Evolutionary conservation across 2,113 vertebrate genomes (phyloP).

Genomic region (Ptychochromis oligacanthus): DNA sequence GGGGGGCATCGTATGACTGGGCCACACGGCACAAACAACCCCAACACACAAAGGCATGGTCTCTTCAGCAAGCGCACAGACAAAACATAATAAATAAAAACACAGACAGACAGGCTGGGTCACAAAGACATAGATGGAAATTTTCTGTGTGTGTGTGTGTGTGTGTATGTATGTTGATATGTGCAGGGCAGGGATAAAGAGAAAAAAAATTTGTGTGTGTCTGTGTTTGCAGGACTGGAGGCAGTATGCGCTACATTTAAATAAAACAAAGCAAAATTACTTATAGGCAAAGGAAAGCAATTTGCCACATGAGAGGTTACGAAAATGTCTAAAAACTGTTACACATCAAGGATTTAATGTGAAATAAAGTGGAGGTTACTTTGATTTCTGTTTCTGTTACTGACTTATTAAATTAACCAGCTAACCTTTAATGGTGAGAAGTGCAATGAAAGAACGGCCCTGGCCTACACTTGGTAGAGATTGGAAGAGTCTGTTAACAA

Average conservation of each 20-base stretch:
- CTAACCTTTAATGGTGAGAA: conserved; percentile 41
- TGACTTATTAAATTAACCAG: conserved; percentile 50
- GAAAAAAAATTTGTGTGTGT: neutral
- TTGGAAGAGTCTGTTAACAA: neutral
- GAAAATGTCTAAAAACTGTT: conserved; percentile 39
- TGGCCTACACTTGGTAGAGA: neutral
- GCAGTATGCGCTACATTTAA: conserved; percentile 35
- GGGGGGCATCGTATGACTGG: conserved; percentile 49
- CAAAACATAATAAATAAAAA: conserved; percentile 50
- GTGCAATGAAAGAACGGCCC: conserved; percentile 7
- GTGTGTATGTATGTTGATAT: conserved; percentile 16
- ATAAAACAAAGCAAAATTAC: conserved; percentile 45
- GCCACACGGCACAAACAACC: conserved; percentile 56
- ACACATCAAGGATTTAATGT: conserved; percentile 46
- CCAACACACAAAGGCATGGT: conserved; percentile 63
- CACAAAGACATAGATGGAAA: conserved; percentile 33
- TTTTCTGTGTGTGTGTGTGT: neutral
- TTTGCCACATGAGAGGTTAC: conserved; percentile 55
- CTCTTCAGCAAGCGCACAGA: conserved; percentile 43
- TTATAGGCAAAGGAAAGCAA: conserved; percentile 57
- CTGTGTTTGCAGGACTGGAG: neutral
- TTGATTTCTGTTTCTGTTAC: conserved; percentile 49
- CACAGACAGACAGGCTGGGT: conserved; percentile 50
- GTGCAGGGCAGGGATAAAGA: conserved; percentile 32
- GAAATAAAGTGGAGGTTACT: conserved; percentile 48